A percentile compares a stretch with the other conserved stretches of the same genome.
phyloP scores from a whole-genome alignment of 2,113 vertebrate genomes.

The Xyliphius kryptos region DNA sequence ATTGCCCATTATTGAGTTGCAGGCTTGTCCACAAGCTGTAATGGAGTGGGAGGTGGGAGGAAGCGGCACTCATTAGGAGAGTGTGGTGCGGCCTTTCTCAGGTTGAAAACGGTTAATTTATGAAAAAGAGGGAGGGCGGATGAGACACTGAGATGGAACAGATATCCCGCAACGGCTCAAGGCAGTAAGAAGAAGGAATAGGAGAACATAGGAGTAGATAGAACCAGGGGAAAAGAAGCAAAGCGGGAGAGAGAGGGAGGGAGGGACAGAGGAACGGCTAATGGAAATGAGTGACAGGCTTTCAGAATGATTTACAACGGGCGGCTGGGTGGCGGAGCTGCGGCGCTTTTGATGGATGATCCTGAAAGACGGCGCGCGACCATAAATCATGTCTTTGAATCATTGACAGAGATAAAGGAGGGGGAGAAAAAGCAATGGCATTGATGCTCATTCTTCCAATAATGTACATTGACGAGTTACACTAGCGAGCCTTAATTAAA shows the following conservation, averaged over 20 bases:
- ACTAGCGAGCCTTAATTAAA: slow-evolving; percentile 99
- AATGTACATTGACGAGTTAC: slow-evolving; percentile 99
- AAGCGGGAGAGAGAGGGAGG: slow-evolving; percentile 19
- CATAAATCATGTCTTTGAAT: slow-evolving; percentile 99
- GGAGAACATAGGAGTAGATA: background rate
- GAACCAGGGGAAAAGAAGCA: background rate
- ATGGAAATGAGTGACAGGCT: slow-evolving; percentile 98
- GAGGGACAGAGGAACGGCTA: slow-evolving; percentile 79
- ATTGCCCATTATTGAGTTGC: slow-evolving; percentile 27
- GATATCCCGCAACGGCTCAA: slow-evolving; percentile 61
- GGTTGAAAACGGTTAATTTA: slow-evolving; percentile 65
- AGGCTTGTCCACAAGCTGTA: slow-evolving; percentile 37
- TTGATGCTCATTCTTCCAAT: slow-evolving; percentile 99
- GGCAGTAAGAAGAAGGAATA: slow-evolving; percentile 44
- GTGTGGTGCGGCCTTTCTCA: slow-evolving; percentile 43
- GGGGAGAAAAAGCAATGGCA: slow-evolving; percentile 93
- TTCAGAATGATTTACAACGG: slow-evolving; percentile 99
- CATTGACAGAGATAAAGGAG: slow-evolving; percentile 99
- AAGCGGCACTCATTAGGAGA: slow-evolving; percentile 40
- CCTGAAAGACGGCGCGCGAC: slow-evolving; percentile 97
- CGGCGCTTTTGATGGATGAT: slow-evolving; percentile 94
- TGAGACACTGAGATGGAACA: slow-evolving; percentile 62
- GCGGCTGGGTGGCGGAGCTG: slow-evolving; percentile 91
- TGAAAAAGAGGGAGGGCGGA: slow-evolving; percentile 66
- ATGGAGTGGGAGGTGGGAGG: slow-evolving; percentile 62